Conservation (phyloP, 2,113 vertebrate species). For the Bucco capensis region DNA sequence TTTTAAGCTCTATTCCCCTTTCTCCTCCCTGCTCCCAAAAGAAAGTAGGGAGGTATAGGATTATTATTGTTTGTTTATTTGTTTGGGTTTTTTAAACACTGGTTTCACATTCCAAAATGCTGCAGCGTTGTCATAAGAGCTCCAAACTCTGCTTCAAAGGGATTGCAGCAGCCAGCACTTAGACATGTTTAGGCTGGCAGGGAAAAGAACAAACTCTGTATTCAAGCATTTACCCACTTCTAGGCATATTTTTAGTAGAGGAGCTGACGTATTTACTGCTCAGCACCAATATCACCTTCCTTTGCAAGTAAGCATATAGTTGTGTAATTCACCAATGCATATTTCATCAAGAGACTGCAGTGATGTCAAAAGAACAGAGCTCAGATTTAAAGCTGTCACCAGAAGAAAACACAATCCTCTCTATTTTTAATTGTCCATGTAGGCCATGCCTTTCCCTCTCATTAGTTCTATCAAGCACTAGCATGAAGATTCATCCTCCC, state of each 20-base stretch:
- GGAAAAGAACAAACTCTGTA: not conserved
- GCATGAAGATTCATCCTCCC: not conserved
- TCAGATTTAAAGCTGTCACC: not conserved
- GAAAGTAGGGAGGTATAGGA: not conserved
- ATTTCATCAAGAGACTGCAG: constrained; percentile 2
- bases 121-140: not conserved
- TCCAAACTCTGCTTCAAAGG: not conserved
- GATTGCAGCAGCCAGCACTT: not conserved
- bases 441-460: not conserved
- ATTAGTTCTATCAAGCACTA: not conserved
- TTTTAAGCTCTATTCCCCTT: not conserved
- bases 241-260: not conserved
- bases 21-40: not conserved
- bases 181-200: not conserved
- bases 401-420: not conserved
- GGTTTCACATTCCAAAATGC: not conserved
- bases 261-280: not conserved
- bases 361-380: not conserved
- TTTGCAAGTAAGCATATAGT: not conserved
- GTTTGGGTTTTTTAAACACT: not conserved
- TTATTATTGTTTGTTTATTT: not conserved
- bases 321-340: not conserved
- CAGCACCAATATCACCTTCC: not conserved
- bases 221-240: not conserved
- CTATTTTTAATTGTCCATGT: not conserved